Conservation (phyloP, 2,797 vertebrate species). For the Sciurus carolinensis region DNA sequence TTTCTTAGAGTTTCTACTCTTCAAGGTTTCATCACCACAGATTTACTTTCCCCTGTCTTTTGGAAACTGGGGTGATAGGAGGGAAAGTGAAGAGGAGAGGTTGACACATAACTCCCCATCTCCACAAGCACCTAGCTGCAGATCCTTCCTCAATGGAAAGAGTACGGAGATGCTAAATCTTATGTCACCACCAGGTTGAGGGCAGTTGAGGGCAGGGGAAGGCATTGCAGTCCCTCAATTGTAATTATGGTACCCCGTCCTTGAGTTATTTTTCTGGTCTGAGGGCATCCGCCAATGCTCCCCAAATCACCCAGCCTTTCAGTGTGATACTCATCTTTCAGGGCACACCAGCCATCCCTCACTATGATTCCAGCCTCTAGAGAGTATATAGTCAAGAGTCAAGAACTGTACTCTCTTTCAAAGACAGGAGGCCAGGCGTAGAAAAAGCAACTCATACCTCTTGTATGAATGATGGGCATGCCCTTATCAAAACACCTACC, state of each 20-base stretch:
- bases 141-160: background rate
- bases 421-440: background rate
- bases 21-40: background rate
- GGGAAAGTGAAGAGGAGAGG: background rate
- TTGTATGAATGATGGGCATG: too few species aligned
- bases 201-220: too few species aligned
- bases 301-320: background rate
- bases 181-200: rapidly evolving
- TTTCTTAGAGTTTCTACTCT: background rate
- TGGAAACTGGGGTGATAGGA: background rate
- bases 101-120: too few species aligned
- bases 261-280: background rate
- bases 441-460: background rate
- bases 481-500: background rate
- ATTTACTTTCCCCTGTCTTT: background rate
- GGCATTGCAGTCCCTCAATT: background rate
- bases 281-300: background rate
- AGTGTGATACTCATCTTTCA: background rate
- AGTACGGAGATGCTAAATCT: background rate
- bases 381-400: background rate
- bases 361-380: background rate
- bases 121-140: background rate
- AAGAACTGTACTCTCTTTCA: background rate
- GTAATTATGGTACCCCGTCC: background rate
- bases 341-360: background rate